Base-by-base conservation (phyloP, 2,113 vertebrate species). In the Donacobius atricapilla region DNA sequence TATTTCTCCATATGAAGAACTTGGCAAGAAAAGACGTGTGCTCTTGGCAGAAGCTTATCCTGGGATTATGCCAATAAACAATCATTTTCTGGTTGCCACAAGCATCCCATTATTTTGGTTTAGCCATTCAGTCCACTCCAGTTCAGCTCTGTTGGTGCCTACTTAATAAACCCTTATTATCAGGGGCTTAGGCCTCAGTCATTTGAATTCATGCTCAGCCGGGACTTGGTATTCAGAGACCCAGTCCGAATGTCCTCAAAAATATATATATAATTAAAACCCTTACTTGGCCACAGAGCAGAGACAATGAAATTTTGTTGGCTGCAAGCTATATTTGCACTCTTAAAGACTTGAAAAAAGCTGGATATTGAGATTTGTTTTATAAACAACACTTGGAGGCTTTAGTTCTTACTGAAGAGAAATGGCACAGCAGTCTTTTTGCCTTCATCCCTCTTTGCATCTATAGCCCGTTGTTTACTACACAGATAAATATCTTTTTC, bases 71-170 rank as follows among this genome's bases (percentile, higher is more conserved):
- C 94, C 95, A 97, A 94, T 37, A 96, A 96, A 83, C 93, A 95
- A 91, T 95, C 92, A 96, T 93, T 96, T 95, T 96, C 84, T 93
- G 42, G 82, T 94, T 96, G 95, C 95, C 95, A 97, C 89, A 96
- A 95, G 89, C 84, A 92, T 94, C 78, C 89, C 57, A 89, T 97
- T 97, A 86, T 96, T 97, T 92, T 12, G 4, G 31, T 73, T 80
- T 61, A 69, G 51, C 90, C 79, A 90, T 97, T 96, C 87, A 96
- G 82, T 35, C 61, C 84, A 79, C 78, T 94, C 78, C 69, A 82
- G 63, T 90, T 93, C 64, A 93, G 87, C 63, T 91, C 86, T 11
- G 15, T 82, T 68, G 91, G 51, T 51, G 81, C 50, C 90, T 95
- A 57, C 53, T 97, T 94, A 96, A 93, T 92, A 93, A 94, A 95